These are phyloP conservation scores for Aptenodytes patagonicus DNA, from an alignment of 2,113 vertebrate species.

Conservation along the genomic window DNA sequence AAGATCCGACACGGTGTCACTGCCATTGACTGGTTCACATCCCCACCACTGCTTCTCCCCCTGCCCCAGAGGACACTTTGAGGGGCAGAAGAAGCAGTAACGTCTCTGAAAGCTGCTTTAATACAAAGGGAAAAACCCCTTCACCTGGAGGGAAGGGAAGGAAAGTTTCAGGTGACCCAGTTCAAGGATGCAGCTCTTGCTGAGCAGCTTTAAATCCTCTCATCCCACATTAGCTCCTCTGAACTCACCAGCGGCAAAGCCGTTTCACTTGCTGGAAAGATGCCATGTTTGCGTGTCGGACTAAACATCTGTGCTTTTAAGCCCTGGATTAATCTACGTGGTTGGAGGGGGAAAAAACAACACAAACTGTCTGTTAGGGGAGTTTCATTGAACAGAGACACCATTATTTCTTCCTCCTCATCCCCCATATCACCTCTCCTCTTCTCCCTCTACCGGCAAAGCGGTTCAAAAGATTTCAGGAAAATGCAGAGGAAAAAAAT, in stretches of 20 bases:
- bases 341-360: background rate
- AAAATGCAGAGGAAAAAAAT: background rate
- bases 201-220: slow-evolving; percentile 66
- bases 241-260: background rate
- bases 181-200: slow-evolving; percentile 54
- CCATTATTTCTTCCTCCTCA: background rate
- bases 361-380: background rate
- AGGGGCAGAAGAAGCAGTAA: background rate
- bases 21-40: background rate
- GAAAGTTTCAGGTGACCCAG: slow-evolving; percentile 43
- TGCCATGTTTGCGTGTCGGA: background rate
- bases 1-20: background rate
- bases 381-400: background rate
- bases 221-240: slow-evolving; percentile 56
- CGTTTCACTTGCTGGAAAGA: background rate
- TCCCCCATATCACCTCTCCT: background rate
- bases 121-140: background rate
- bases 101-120: slow-evolving; percentile 30
- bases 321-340: background rate
- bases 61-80: background rate
- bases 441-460: background rate
- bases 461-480: background rate
- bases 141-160: slow-evolving; percentile 40
- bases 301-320: slow-evolving; percentile 35
- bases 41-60: background rate